These are phyloP conservation scores for Seira ritae DNA, from an alignment of 2,888 invertebrate genomes.

Conservation along the genomic window DNA sequence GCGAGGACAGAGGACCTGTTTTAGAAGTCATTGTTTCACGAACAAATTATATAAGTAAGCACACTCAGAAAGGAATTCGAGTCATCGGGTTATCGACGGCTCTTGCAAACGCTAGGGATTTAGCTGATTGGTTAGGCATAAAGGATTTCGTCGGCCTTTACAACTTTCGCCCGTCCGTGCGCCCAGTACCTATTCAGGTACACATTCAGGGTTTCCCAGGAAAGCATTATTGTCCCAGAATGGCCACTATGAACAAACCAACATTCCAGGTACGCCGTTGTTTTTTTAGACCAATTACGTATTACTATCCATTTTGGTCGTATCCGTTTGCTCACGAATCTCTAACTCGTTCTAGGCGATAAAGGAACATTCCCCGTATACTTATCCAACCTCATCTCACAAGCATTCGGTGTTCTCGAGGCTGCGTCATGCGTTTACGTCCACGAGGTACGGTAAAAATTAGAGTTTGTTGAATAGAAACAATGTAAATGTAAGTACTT, in stretches of 20 bases:
- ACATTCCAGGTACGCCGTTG: constrained; percentile 95
- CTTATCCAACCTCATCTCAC: constrained; percentile 88
- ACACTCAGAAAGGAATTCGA: constrained; percentile 88
- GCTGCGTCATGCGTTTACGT: constrained; percentile 88
- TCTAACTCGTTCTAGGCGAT: constrained; percentile 57
- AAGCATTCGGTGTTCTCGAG: constrained; percentile 83
- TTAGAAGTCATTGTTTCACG: constrained; percentile 98
- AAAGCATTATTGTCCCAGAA: constrained; percentile 98
- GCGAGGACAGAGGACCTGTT: constrained; percentile 91
- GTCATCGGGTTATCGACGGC: constrained; percentile 98
- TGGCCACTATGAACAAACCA: constrained; percentile 99
- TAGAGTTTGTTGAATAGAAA: too few species aligned
- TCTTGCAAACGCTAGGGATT: constrained; percentile 95
- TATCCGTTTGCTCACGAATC: background rate
- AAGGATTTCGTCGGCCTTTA: constrained; percentile 86
- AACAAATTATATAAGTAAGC: constrained; percentile 95
- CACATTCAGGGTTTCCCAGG: constrained; percentile 97
- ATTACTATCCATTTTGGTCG: background rate
- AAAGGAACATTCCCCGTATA: constrained; percentile 75
- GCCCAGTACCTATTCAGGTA: constrained; percentile 96
- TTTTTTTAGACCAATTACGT: constrained; percentile 40
- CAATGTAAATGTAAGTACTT: too few species aligned
- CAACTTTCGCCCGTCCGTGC: constrained; percentile 98
- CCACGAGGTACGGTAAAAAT: constrained; percentile 81
- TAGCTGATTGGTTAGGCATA: constrained; percentile 97